Base-by-base conservation (phyloP, 1,140 invertebrate genomes). In the Listronotus oregonensis region DNA sequence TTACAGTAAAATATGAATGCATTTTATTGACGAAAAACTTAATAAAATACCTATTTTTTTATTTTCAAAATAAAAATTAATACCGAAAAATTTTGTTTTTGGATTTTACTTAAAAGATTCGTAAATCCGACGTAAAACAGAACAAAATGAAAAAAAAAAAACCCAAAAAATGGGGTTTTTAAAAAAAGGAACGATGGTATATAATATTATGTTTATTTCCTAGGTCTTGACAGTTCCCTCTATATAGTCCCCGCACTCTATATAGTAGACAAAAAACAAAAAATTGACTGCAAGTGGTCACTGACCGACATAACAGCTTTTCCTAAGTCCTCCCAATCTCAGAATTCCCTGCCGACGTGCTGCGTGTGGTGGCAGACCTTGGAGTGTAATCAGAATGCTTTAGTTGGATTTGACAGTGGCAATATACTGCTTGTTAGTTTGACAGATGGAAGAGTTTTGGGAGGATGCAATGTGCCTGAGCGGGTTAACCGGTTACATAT, bases 351-450 rank as follows among this genome's bases (percentile, higher is more conserved):
- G 71, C 84, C 85, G 6, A 79, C 82, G 66, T 83, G 80, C 43
- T 71, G 88, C 43, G 81, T 84, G 1, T 92, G 90, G 90, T 92
- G 90, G 90, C n/a, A n/a, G 74, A 88, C 88, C 21, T 75, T 85
- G 27, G 80, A 82, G 49, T 82, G 83, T 57, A 81, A 83, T 70
- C 84, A 88, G 59, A 82, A 88, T 69, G 89, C 85, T 32, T 83
- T 92, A 42, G 82, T 91, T 65, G 90, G 89, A 21, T 90, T 87
- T 56, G 87, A 89, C 71, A 82, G 84, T 70, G 90, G 90, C 18
- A 86, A 87, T 64, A 84, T 92, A 67, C 80, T n/a, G 85, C 46
- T 92, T 76, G 81, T 92, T 49, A 88, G 90, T 76, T 80, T 92
- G 11, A 83, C 85, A 43, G 86, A 82, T 75, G 86, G 87, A n/a